phyloP scores from a whole-genome alignment of 2,113 vertebrate genomes.

The Takifugu bimaculatus region DNA sequence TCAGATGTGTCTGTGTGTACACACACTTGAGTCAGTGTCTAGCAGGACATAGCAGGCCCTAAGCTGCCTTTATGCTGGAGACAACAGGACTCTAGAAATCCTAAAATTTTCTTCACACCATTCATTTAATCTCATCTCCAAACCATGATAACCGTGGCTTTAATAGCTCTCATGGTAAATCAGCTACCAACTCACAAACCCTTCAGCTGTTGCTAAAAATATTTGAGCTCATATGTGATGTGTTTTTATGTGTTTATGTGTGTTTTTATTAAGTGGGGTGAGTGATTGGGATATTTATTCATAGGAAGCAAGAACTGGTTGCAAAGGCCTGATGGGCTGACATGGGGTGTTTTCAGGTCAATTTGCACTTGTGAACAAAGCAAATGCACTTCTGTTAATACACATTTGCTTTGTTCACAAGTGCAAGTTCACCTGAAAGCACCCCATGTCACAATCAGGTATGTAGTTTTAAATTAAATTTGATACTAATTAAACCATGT shows the following conservation, averaged over 20 bases:
- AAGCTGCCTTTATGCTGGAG: constrained; percentile 1
- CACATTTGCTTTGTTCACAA: too few relatives aligned
- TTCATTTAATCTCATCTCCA: neutral
- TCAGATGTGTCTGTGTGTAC: constrained; percentile 23
- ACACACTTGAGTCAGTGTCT: constrained; percentile 36
- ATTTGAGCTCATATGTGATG: neutral
- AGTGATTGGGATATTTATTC: neutral
- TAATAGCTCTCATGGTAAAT: too few relatives aligned
- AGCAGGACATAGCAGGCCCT: constrained; percentile 34
- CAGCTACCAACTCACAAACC: neutral
- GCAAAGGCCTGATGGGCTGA: too few relatives aligned
- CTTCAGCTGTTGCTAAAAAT: neutral
- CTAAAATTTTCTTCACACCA: constrained; percentile 2
- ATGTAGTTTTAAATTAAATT: too few relatives aligned
- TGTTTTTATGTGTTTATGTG: too few relatives aligned
- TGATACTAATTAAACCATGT: too few relatives aligned
- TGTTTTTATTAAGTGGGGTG: neutral
- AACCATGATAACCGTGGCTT: neutral
- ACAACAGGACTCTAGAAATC: neutral
- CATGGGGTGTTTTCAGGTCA: too few relatives aligned
- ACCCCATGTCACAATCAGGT: too few relatives aligned
- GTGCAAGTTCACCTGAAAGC: too few relatives aligned
- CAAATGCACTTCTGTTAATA: too few relatives aligned
- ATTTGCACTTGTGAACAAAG: too few relatives aligned
- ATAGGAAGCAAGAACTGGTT: too few relatives aligned